Conservation (phyloP, 2,113 vertebrate genomes). For the Pterocles burchelli region DNA sequence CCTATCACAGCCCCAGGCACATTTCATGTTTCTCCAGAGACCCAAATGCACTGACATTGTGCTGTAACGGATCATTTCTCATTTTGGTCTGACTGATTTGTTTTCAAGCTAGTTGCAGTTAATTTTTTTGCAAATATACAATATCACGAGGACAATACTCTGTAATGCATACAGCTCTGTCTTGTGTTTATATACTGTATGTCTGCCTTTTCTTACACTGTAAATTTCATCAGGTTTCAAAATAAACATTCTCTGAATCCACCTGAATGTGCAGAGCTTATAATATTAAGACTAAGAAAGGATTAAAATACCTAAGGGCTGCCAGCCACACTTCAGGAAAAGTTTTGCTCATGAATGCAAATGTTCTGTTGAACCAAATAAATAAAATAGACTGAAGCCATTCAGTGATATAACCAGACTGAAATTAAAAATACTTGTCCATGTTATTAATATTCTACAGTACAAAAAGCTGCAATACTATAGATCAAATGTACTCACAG, state of each 20-base stretch:
- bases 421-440: not conserved
- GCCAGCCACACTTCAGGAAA: not conserved
- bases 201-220: not conserved
- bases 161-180: not conserved
- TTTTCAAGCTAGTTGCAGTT: not conserved
- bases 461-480: not conserved
- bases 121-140: not conserved
- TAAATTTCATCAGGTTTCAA: not conserved
- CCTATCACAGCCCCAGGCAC: not conserved
- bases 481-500: not conserved
- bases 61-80: not conserved
- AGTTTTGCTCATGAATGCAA: not conserved
- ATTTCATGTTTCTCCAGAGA: not conserved
- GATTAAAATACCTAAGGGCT: not conserved
- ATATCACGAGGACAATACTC: not conserved
- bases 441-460: not conserved
- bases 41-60: not conserved
- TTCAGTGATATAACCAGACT: not conserved
- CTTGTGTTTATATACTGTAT: rapidly evolving
- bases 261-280: not conserved
- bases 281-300: not conserved
- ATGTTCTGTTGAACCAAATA: not conserved
- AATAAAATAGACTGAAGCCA: not conserved
- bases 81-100: not conserved
- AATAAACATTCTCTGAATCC: not conserved